A percentile compares a stretch with the other conserved stretches of the same genome.
phyloP scores from a whole-genome alignment of 92 coral and sea anemone genomes.

The Plumapathes pennacea region DNA sequence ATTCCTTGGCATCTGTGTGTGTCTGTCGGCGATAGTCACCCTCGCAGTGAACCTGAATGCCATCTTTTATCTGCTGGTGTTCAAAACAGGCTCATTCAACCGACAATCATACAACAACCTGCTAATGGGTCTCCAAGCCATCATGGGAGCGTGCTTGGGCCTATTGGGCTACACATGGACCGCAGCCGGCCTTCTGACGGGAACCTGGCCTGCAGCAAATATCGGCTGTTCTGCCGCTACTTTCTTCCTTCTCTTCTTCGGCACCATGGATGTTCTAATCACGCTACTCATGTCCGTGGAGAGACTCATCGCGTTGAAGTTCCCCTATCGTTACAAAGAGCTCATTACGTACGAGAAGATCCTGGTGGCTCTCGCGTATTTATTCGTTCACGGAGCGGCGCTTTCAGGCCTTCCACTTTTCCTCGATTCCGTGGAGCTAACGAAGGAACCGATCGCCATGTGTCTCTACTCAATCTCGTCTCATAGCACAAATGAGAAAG shows the following conservation, averaged over 20 bases:
- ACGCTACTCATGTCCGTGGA: constrained; percentile 37
- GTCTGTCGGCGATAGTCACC: neutral
- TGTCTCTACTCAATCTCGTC: constrained; percentile 34
- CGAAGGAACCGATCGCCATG: constrained; percentile 16
- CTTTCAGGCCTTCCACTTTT: constrained; percentile 16
- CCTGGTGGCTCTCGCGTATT: neutral
- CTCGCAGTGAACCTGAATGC: constrained; percentile 9
- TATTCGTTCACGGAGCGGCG: constrained; percentile 2
- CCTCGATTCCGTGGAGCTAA: constrained; percentile 13
- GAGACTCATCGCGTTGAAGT: constrained; percentile 20
- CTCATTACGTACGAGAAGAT: constrained; percentile 12
- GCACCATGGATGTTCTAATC: constrained; percentile 17
- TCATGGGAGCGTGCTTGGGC: constrained; percentile 21
- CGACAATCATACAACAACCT: constrained; percentile 22
- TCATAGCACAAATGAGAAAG: constrained; percentile 2
- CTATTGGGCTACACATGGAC: constrained; percentile 35
- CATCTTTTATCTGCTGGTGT: constrained; percentile 13
- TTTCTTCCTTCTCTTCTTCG: constrained; percentile 23
- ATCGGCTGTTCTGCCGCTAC: constrained; percentile 20
- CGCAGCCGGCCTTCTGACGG: constrained; percentile 17
- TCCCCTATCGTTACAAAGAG: constrained; percentile 18
- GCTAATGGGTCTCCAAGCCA: constrained; percentile 31
- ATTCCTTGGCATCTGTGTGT: constrained; percentile 3
- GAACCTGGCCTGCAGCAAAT: constrained; percentile 34
- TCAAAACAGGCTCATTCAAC: constrained; percentile 6